These are phyloP conservation scores for Drosophila birchii DNA, from an alignment of 2,888 invertebrate genomes.

Conservation along the genomic window DNA sequence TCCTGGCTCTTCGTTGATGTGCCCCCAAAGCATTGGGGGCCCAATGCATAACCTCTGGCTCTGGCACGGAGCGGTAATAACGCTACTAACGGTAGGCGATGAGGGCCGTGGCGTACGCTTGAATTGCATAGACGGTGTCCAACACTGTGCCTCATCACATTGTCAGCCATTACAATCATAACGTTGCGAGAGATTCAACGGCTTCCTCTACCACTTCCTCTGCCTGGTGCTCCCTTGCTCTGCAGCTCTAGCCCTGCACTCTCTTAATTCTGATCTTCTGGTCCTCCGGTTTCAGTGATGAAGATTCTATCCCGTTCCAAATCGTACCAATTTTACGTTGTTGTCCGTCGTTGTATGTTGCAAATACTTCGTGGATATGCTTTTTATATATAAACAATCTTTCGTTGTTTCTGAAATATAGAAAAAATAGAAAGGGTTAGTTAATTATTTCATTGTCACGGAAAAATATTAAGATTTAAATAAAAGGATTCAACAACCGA, in stretches of 20 bases:
- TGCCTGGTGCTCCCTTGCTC: slow-evolving; percentile 25
- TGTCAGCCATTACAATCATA: slow-evolving; percentile 85
- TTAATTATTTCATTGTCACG: not conserved
- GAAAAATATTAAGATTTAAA: not conserved
- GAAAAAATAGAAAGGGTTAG: not conserved
- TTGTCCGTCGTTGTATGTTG: slow-evolving; percentile 54
- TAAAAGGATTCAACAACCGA: not conserved
- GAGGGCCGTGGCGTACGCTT: slow-evolving; percentile 71
- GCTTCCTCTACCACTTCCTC: slow-evolving; percentile 29
- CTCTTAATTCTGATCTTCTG: slow-evolving; percentile 36
- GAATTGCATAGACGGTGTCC: slow-evolving; percentile 73
- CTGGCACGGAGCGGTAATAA: slow-evolving; percentile 65
- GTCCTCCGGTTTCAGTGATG: not conserved
- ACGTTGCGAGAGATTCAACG: slow-evolving; percentile 67
- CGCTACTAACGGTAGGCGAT: slow-evolving; percentile 40
- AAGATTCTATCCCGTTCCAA: not conserved
- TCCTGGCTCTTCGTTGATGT: slow-evolving; percentile 58
- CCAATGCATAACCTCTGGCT: slow-evolving; percentile 78
- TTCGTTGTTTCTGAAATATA: slow-evolving; percentile 69
- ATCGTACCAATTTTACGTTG: slow-evolving; percentile 40
- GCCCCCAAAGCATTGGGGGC: slow-evolving; percentile 85
- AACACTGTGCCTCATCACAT: slow-evolving; percentile 84
- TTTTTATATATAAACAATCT: slow-evolving; percentile 41
- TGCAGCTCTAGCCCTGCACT: slow-evolving; percentile 21
- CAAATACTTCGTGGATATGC: slow-evolving; percentile 15